These are phyloP conservation scores for Augochlora pura DNA, from an alignment of 1,140 invertebrate species.

Conservation along the genomic window DNA sequence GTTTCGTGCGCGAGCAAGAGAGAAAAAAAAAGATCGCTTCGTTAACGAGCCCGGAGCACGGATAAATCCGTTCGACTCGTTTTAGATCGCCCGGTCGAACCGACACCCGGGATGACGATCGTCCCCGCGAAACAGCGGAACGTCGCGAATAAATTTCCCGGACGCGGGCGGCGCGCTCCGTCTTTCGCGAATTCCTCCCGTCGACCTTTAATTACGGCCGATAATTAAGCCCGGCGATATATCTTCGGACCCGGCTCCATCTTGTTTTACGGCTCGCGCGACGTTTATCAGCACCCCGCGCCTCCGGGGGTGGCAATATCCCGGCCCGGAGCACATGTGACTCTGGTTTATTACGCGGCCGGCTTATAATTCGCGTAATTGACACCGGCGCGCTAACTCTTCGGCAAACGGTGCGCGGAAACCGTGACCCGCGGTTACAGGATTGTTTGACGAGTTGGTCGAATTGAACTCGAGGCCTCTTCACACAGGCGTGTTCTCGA, in stretches of 20 bases:
- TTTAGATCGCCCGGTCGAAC: not conserved
- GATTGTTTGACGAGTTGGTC: no score
- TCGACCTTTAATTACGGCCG: conserved; percentile 49
- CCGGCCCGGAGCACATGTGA: not conserved
- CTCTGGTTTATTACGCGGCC: conserved; percentile 23
- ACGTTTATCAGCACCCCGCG: conserved; percentile 26
- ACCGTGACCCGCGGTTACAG: not conserved
- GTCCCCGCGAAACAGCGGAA: not conserved
- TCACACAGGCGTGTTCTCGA: not conserved
- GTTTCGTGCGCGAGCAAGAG: no score
- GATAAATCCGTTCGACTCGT: no score
- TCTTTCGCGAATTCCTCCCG: conserved; percentile 29
- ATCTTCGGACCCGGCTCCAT: conserved; percentile 25
- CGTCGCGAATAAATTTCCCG: conserved; percentile 15
- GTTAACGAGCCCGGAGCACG: no score
- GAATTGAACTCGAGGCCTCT: not conserved
- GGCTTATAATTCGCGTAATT: conserved; percentile 11
- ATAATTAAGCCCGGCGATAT: conserved; percentile 52
- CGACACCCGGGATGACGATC: not conserved
- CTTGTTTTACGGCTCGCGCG: not conserved
- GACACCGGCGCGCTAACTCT: conserved; percentile 36
- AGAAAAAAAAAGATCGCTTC: no score
- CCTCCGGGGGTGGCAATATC: no score
- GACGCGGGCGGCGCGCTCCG: no score
- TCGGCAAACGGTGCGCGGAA: conserved; percentile 2